phyloP scores from a whole-genome alignment of 2,113 vertebrate genomes.

The Gallinago media region DNA sequence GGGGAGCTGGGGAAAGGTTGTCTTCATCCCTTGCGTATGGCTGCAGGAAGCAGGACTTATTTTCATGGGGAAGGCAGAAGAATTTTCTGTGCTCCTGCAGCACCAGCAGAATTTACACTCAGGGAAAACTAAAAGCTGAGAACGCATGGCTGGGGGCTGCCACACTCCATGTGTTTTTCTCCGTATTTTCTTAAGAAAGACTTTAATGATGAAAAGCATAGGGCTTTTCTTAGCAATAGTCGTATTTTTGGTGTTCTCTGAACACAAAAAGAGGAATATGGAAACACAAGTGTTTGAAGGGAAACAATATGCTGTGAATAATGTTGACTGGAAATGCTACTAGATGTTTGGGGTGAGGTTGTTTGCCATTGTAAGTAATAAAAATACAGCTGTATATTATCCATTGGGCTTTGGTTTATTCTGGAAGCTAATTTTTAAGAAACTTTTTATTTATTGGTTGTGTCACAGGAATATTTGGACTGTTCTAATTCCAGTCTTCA shows the following conservation, averaged over 20 bases:
- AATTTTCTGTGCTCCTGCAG: background rate
- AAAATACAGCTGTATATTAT: background rate
- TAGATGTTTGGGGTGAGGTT: background rate
- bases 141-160: background rate
- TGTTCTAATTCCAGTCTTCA: background rate
- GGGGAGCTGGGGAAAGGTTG: background rate
- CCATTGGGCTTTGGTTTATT: background rate
- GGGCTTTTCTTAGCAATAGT: background rate
- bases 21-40: fast-evolving
- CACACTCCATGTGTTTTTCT: background rate
- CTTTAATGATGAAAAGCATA: background rate
- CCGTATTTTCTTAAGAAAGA: background rate
- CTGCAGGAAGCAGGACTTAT: background rate
- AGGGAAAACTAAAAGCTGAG: background rate
- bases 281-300: background rate
- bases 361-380: background rate
- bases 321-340: background rate
- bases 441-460: constrained; percentile 21
- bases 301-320: background rate
- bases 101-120: background rate
- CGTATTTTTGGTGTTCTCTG: background rate
- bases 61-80: background rate
- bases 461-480: background rate
- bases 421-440: constrained; percentile 15
- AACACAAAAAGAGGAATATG: background rate